Conservation (phyloP, 1,140 invertebrate genomes). For the Neotoxoptera formosana region DNA sequence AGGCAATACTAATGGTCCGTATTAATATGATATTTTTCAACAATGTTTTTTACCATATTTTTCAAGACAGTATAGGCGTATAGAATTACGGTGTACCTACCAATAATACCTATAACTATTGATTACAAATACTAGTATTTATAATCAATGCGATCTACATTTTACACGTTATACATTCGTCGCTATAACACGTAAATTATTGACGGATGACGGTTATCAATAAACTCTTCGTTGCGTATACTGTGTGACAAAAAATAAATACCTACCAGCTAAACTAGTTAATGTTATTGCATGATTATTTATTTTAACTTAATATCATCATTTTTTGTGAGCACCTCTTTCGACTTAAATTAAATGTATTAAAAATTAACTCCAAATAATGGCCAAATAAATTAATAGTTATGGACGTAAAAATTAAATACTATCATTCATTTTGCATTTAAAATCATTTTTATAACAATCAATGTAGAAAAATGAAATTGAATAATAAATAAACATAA, state of each 20-base stretch:
- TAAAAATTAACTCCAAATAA: neutral
- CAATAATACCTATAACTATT: neutral
- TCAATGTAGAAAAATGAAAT: neutral
- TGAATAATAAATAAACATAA: neutral
- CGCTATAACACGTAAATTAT: neutral
- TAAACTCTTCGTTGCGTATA: too few relatives aligned
- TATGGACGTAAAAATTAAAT: neutral
- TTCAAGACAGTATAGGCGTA: neutral
- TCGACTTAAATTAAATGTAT: neutral
- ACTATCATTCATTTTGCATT: neutral
- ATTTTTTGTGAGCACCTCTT: neutral
- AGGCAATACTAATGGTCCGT: neutral
- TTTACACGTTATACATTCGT: neutral
- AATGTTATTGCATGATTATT: neutral
- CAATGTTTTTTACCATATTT: neutral
- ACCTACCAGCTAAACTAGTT: neutral
- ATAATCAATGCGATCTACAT: too few relatives aligned
- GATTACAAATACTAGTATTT: too few relatives aligned
- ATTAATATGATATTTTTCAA: neutral
- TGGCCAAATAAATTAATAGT: too few relatives aligned
- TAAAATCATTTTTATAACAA: neutral
- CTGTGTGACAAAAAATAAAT: neutral
- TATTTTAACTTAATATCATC: neutral
- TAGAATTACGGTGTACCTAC: too few relatives aligned
- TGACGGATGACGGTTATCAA: too few relatives aligned